These are phyloP conservation scores for Trichosurus vulpecula DNA, from an alignment of 2,797 vertebrate species.

Conservation along the genomic window DNA sequence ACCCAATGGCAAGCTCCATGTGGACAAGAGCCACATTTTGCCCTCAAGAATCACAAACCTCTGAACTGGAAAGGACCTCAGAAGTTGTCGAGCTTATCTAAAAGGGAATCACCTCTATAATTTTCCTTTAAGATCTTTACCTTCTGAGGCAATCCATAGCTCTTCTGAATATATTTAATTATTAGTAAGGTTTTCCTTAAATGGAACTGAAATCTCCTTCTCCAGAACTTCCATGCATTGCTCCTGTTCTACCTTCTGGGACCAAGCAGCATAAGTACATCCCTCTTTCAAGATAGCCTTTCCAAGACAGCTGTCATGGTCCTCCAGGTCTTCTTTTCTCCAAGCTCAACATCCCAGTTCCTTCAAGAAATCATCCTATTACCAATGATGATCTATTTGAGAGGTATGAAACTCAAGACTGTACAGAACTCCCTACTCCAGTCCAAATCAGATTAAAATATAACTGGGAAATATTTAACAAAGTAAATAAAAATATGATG, in stretches of 20 bases:
- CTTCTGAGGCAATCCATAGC: not conserved
- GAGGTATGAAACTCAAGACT: not conserved
- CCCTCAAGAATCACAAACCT: not conserved
- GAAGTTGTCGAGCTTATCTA: not conserved
- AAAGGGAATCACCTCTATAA: not conserved
- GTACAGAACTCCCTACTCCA: not conserved
- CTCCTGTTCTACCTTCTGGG: not conserved
- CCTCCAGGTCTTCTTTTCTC: not conserved
- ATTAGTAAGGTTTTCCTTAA: not conserved
- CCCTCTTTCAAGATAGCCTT: not conserved
- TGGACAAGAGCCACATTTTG: not conserved
- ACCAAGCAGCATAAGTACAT: not conserved
- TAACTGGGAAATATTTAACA: not conserved
- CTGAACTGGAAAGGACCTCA: not conserved
- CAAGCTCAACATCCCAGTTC: not conserved
- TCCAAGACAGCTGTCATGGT: not conserved
- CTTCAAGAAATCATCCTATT: not conserved
- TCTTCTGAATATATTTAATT: not conserved
- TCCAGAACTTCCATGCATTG: not conserved
- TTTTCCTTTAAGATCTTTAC: not conserved
- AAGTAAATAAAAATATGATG: not conserved
- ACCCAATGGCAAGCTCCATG: not conserved
- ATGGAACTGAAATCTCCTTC: not conserved
- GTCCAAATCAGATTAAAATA: not conserved
- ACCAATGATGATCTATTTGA: not conserved